Conservation (phyloP, 2,113 vertebrate species). For the Holacanthus passer region DNA sequence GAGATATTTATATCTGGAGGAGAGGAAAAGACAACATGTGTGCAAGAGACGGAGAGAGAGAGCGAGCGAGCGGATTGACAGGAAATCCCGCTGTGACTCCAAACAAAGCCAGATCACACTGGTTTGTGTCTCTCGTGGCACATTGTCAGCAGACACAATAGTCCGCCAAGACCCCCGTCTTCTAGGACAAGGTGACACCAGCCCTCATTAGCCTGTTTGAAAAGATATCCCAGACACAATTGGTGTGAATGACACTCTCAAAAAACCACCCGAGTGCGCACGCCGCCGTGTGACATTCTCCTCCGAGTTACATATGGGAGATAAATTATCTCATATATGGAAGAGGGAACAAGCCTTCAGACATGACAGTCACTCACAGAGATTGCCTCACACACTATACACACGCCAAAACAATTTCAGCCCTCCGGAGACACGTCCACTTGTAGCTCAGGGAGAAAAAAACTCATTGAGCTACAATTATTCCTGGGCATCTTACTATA, state of each 20-base stretch:
- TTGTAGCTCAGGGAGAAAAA: neutral
- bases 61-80: slow-evolving; percentile 62
- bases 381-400: slow-evolving; percentile 2
- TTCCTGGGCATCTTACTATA: slow-evolving; percentile 3
- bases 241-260: slow-evolving; percentile 27
- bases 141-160: slow-evolving; percentile 25
- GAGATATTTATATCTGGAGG: slow-evolving; percentile 58
- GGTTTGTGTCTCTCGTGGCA: slow-evolving; percentile 51
- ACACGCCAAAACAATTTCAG: slow-evolving; percentile 5
- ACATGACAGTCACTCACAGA: slow-evolving; percentile 5
- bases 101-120: slow-evolving; percentile 65
- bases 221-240: slow-evolving; percentile 33
- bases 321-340: neutral
- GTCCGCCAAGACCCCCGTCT: slow-evolving; percentile 34
- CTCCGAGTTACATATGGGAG: slow-evolving; percentile 4
- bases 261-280: slow-evolving; percentile 10
- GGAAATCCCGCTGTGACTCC: slow-evolving; percentile 62
- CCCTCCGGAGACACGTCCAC: neutral
- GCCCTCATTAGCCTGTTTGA: slow-evolving; percentile 46
- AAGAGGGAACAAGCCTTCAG: neutral
- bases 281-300: slow-evolving; percentile 2
- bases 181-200: slow-evolving; percentile 64
- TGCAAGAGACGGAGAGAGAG: slow-evolving; percentile 10
- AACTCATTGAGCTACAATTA: slow-evolving; percentile 17
- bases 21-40: slow-evolving; percentile 50